Percentiles rank a stretch among this genome's conserved stretches.
phyloP scores from a whole-genome alignment of 2,888 invertebrate species.

The Trypoxylon attenuatum region DNA sequence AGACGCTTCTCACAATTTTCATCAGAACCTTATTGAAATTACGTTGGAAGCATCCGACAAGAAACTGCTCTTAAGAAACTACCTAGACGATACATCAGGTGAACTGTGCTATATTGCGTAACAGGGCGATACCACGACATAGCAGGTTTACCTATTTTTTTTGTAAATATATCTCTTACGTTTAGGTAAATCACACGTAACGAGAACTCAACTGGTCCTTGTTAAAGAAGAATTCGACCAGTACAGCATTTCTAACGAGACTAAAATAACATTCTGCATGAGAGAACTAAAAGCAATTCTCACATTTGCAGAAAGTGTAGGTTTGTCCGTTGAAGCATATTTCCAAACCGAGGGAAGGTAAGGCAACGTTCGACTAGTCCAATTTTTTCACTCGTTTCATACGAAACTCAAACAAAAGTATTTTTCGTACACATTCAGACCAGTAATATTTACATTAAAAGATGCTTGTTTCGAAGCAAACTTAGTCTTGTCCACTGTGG shows the following conservation, averaged over 20 bases:
- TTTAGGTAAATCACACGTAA: slow-evolving; percentile 80
- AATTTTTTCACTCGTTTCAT: slow-evolving; percentile 34
- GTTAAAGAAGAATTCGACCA: slow-evolving; percentile 84
- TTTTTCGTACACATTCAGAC: slow-evolving; percentile 75
- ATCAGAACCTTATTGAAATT: slow-evolving; percentile 85
- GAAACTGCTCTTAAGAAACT: slow-evolving; percentile 84
- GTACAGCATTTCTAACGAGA: slow-evolving; percentile 80
- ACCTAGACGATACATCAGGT: slow-evolving; percentile 81
- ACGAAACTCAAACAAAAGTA: slow-evolving; percentile 79
- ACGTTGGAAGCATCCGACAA: slow-evolving; percentile 82
- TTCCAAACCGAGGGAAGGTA: slow-evolving; percentile 87
- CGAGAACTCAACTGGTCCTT: slow-evolving; percentile 86
- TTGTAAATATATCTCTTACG: slow-evolving; percentile 42
- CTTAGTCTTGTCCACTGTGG: slow-evolving; percentile 87
- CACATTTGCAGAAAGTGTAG: slow-evolving; percentile 85
- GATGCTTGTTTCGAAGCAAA: slow-evolving; percentile 86
- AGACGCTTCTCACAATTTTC: slow-evolving; percentile 88
- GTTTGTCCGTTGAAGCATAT: slow-evolving; percentile 81
- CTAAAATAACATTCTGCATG: slow-evolving; percentile 88
- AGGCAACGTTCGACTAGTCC: slow-evolving; percentile 39
- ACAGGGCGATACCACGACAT: no score
- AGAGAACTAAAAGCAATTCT: slow-evolving; percentile 89
- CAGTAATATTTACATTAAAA: slow-evolving; percentile 84
- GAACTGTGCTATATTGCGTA: slow-evolving; percentile 28
- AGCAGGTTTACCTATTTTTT: not conserved